These are phyloP conservation scores for Nasonovia ribisnigri DNA, from an alignment of 2,888 invertebrate species.

Conservation along the genomic window DNA sequence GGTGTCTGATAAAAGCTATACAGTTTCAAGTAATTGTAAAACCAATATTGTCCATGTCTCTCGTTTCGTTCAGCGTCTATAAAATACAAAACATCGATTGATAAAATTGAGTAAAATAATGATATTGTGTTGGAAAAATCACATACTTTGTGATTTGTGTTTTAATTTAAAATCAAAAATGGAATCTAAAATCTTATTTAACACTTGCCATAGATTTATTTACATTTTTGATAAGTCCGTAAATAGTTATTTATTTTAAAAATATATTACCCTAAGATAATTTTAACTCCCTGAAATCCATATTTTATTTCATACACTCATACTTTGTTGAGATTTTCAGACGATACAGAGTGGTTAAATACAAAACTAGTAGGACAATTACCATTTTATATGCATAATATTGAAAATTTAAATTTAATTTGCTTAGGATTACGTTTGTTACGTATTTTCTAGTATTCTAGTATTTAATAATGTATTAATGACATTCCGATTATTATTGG, in stretches of 20 bases:
- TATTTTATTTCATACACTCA: not conserved
- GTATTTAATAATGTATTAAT: not conserved
- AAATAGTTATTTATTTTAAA: not conserved
- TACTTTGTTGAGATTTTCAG: not conserved
- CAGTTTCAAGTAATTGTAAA: not conserved
- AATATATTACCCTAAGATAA: not conserved
- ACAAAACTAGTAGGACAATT: not conserved
- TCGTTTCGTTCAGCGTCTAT: not conserved
- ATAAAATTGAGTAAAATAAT: not conserved
- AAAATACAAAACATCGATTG: not conserved
- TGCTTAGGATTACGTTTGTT: too few species aligned
- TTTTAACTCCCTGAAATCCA: not conserved
- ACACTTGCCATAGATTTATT: not conserved
- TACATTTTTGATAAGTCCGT: not conserved
- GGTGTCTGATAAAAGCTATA: not conserved
- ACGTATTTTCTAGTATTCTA: not conserved
- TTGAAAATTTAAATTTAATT: too few species aligned
- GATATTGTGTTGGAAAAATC: not conserved
- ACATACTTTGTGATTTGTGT: not conserved
- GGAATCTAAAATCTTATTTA: not conserved
- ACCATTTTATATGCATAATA: not conserved
- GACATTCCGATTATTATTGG: not conserved
- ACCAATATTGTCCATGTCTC: slow-evolving; percentile 3
- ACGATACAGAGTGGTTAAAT: not conserved
- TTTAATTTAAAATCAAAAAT: not conserved